phyloP scores from a whole-genome alignment of 1,140 invertebrate genomes.

The Arion vulgaris region DNA sequence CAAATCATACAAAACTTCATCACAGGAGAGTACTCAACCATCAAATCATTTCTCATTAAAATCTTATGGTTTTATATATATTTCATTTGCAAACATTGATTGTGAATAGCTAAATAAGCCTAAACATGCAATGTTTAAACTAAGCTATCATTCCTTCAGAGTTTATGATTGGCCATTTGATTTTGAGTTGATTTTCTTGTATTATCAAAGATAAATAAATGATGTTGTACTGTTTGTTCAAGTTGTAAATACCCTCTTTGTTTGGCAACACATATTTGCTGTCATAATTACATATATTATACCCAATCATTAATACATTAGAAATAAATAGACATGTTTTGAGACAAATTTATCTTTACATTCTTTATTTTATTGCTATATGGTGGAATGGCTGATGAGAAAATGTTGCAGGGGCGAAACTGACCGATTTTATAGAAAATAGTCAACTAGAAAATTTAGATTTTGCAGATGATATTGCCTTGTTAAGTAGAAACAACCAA shows the following conservation, averaged over 20 bases:
- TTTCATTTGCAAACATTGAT: background rate
- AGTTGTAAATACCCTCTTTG: conserved; percentile 15
- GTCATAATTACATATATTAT: conserved; percentile 6
- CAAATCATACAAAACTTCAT: too few relatives aligned
- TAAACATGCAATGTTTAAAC: background rate
- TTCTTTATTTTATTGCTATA: background rate
- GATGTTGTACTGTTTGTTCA: conserved; percentile 1
- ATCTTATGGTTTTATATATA: background rate
- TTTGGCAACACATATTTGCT: background rate
- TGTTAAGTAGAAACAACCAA: too few relatives aligned
- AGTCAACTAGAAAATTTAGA: too few relatives aligned
- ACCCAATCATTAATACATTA: conserved; percentile 6
- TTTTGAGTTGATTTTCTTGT: background rate
- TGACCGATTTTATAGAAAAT: too few relatives aligned
- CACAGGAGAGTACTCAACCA: too few relatives aligned
- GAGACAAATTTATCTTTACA: background rate
- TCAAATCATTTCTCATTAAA: background rate
- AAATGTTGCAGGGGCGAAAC: too few relatives aligned
- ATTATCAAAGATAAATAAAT: background rate
- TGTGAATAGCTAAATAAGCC: background rate
- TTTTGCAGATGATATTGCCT: too few relatives aligned
- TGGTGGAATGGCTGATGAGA: too few relatives aligned
- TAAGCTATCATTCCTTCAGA: background rate
- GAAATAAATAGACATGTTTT: conserved; percentile 15
- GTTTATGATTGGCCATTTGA: background rate